Conservation (phyloP, 2,888 invertebrate genomes). For the Taphrorychus bicolor region DNA sequence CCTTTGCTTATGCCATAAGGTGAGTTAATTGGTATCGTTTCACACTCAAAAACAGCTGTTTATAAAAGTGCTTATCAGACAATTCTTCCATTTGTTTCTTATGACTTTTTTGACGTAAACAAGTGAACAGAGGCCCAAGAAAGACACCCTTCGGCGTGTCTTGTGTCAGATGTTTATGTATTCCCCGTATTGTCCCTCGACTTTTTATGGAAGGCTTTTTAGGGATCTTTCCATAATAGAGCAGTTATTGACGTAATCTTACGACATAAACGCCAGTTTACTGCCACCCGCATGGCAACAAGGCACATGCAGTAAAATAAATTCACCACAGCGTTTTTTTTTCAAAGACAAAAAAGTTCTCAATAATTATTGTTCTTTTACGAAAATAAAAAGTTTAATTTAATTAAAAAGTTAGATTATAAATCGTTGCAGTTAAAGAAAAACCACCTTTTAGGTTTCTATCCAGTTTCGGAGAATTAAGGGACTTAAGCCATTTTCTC, state of each 20-base stretch:
- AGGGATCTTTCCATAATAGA: not conserved
- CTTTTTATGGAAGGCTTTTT: not conserved
- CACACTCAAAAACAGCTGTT: not conserved
- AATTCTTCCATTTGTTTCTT: not conserved
- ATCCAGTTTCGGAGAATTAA: not conserved
- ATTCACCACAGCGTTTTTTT: not conserved
- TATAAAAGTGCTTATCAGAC: no score
- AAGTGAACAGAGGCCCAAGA: not conserved
- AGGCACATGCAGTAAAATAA: not conserved
- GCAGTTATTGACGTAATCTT: not conserved
- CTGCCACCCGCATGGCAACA: not conserved
- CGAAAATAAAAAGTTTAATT: no score
- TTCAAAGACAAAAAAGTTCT: not conserved
- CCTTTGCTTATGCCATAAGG: constrained; percentile 89
- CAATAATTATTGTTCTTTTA: no score
- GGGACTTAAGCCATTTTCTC: not conserved
- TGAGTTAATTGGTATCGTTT: constrained; percentile 51
- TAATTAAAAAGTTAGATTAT: no score
- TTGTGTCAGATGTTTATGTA: not conserved
- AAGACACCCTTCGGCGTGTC: not conserved
- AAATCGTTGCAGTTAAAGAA: no score
- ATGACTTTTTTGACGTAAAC: not conserved
- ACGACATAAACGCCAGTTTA: not conserved
- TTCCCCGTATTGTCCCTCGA: not conserved
- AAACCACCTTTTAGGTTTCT: not conserved